These are phyloP conservation scores for Merluccius polli DNA, from an alignment of 2,797 vertebrate genomes.

Conservation along the genomic window DNA sequence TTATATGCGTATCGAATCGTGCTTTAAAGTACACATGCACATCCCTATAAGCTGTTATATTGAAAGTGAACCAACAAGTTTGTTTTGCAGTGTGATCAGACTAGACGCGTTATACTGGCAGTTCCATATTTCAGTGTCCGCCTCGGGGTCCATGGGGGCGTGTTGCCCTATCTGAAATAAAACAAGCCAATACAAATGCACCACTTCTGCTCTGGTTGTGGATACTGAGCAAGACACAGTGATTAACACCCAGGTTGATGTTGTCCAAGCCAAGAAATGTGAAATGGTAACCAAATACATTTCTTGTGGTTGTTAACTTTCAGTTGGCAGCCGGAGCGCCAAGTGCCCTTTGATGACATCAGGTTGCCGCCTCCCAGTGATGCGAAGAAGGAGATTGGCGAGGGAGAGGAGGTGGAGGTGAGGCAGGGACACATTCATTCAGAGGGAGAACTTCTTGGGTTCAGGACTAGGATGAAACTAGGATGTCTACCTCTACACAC, in stretches of 20 bases:
- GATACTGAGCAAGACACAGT: not conserved
- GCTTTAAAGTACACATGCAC: no score
- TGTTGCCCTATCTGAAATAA: not conserved
- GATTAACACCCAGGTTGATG: not conserved
- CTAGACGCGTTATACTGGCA: not conserved
- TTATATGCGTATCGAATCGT: no score
- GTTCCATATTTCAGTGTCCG: no score
- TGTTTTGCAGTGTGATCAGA: not conserved
- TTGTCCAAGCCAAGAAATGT: not conserved
- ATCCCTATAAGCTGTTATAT: no score
- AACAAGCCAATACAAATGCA: not conserved
- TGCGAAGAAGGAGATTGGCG: constrained; percentile 91
- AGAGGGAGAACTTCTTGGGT: not conserved
- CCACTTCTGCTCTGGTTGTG: not conserved
- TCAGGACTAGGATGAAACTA: no score
- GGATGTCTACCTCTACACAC: no score
- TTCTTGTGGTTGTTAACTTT: constrained; percentile 10
- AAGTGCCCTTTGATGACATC: constrained; percentile 94
- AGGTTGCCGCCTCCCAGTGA: constrained; percentile 90
- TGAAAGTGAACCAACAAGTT: not conserved
- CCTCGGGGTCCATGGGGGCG: not conserved
- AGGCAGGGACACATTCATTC: constrained; percentile 32
- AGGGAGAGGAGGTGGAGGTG: constrained; percentile 98
- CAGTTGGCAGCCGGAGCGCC: constrained; percentile 98
- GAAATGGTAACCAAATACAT: not conserved